phyloP scores from a whole-genome alignment of 2,113 vertebrate species.

The Rhineura floridana region DNA sequence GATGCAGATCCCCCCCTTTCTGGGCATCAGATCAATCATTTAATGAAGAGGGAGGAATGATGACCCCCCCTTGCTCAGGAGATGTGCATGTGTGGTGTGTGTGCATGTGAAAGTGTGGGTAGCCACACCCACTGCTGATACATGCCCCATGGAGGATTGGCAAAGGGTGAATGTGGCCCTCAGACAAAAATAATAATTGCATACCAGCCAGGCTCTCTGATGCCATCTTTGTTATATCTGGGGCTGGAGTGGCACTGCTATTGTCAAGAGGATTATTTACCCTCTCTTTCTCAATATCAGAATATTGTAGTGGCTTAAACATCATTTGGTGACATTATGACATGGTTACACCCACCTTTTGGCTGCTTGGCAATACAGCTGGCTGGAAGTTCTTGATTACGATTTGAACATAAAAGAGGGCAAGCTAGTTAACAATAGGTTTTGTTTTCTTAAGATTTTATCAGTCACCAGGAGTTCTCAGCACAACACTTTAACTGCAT shows the following conservation, averaged over 20 bases:
- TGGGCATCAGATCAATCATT: too few relatives aligned
- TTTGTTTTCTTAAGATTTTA: conserved; percentile 39
- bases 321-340: not conserved
- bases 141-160: too few relatives aligned
- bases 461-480: conserved; percentile 28
- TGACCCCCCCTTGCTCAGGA: too few relatives aligned
- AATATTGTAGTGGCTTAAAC: not conserved
- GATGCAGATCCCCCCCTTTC: not conserved
- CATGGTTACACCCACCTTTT: conserved; percentile 11
- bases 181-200: too few relatives aligned
- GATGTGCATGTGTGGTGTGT: too few relatives aligned
- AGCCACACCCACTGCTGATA: too few relatives aligned
- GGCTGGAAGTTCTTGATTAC: not conserved
- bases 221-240: not conserved
- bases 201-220: not conserved
- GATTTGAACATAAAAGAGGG: conserved; percentile 15
- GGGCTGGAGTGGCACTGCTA: not conserved
- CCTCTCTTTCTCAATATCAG: conserved; percentile 11
- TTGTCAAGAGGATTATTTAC: not conserved
- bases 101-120: too few relatives aligned
- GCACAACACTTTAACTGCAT: conserved; percentile 20
- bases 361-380: not conserved
- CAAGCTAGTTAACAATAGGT: conserved; percentile 8
- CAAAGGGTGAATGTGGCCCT: too few relatives aligned
- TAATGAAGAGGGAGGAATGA: too few relatives aligned